Evolutionary conservation across 2,888 invertebrate species (phyloP).

Genomic region (Andrena dorsata): DNA sequence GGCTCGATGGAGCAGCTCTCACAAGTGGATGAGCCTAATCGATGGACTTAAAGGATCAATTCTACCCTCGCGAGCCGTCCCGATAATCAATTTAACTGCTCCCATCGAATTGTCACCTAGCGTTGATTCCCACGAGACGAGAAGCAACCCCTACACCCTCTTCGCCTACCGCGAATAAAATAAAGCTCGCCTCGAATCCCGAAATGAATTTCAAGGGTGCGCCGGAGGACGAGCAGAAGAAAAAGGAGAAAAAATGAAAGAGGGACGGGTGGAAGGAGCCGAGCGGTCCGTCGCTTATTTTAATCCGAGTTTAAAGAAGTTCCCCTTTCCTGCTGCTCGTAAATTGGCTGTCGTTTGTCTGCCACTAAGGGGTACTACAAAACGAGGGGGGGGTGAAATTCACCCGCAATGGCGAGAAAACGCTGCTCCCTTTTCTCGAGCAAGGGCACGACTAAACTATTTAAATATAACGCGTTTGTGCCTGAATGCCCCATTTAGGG

Average conservation of each 20-base stretch:
- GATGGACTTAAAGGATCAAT: slow-evolving; percentile 34
- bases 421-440: slow-evolving; percentile 15
- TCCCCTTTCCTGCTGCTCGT: slow-evolving; percentile 70
- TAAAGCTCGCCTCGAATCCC: slow-evolving; percentile 70
- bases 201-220: slow-evolving; percentile 74
- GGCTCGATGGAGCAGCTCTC: not conserved
- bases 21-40: slow-evolving; percentile 44
- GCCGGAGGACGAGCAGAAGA: slow-evolving; percentile 27
- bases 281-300: slow-evolving; percentile 74
- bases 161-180: slow-evolving; percentile 73
- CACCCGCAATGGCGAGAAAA: slow-evolving; percentile 22
- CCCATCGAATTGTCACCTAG: slow-evolving; percentile 51
- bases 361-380: slow-evolving; percentile 45
- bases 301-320: slow-evolving; percentile 83
- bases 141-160: slow-evolving; percentile 7
- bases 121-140: slow-evolving; percentile 20
- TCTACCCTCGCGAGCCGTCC: not conserved
- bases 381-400: slow-evolving; percentile 19
- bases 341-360: slow-evolving; percentile 83
- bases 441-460: slow-evolving; percentile 22
- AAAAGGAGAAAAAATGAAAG: slow-evolving; percentile 38
- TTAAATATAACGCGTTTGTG: slow-evolving; percentile 40
- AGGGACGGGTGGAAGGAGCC: slow-evolving; percentile 26
- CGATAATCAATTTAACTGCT: slow-evolving; percentile 55
- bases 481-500: not conserved